These are phyloP conservation scores for Zelleria hepariella DNA, from an alignment of 2,888 invertebrate species.

Conservation along the genomic window DNA sequence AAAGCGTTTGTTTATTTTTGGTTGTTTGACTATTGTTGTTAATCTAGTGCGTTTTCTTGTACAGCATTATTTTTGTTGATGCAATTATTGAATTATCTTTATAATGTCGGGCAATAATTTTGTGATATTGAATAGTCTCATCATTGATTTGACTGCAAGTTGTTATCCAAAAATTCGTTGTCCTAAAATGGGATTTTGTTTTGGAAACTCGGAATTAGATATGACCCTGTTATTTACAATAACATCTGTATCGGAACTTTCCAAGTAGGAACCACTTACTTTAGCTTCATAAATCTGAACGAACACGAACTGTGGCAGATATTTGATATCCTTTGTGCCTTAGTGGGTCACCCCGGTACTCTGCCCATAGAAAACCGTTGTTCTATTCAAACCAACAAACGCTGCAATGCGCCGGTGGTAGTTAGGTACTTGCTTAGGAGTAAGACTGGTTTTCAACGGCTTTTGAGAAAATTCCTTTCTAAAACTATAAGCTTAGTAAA, in stretches of 20 bases:
- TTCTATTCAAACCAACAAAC: conserved; percentile 15
- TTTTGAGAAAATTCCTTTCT: background rate
- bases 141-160: too few relatives aligned
- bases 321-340: conserved; percentile 50
- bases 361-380: conserved; percentile 18
- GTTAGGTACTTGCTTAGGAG: too few relatives aligned
- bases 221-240: too few relatives aligned
- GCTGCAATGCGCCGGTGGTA: background rate
- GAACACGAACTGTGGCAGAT: conserved; percentile 44
- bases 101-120: too few relatives aligned
- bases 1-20: background rate
- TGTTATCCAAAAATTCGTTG: too few relatives aligned
- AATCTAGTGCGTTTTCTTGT: too few relatives aligned
- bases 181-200: too few relatives aligned
- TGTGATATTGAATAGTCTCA: too few relatives aligned
- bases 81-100: background rate
- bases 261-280: background rate
- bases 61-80: background rate
- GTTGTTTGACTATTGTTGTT: too few relatives aligned
- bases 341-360: conserved; percentile 39
- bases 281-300: conserved; percentile 23
- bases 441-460: background rate
- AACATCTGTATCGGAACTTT: too few relatives aligned
- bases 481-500: too few relatives aligned
- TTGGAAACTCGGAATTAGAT: too few relatives aligned